These are phyloP conservation scores for Nezara viridula DNA, from an alignment of 2,888 invertebrate genomes.

Conservation along the genomic window DNA sequence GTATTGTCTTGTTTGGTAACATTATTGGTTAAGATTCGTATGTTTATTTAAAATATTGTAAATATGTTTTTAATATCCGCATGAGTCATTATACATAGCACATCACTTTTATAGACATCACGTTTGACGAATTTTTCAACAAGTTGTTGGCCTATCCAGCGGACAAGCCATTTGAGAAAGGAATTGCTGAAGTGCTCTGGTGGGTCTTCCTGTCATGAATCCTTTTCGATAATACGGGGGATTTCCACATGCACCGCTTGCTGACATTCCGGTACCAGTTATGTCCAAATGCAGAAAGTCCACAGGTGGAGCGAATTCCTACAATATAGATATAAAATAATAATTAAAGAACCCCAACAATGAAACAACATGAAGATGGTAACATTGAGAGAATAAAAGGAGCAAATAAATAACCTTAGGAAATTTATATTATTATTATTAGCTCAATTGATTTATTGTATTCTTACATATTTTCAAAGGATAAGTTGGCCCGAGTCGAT, in stretches of 20 bases:
- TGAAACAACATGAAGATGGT: no score
- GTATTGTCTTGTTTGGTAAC: no score
- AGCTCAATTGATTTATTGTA: no score
- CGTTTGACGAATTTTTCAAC: neutral
- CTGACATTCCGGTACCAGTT: constrained; percentile 62
- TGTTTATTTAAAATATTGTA: neutral
- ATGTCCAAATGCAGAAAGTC: constrained; percentile 63
- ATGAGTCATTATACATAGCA: neutral
- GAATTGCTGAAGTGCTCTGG: constrained; percentile 75
- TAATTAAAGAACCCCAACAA: neutral
- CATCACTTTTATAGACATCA: constrained; percentile 3
- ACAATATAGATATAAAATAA: neutral
- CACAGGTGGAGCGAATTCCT: constrained; percentile 63
- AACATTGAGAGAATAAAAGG: no score
- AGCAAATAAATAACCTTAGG: no score
- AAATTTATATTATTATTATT: no score
- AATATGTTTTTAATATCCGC: neutral
- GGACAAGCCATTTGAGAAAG: constrained; percentile 67
- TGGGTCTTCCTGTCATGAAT: constrained; percentile 76
- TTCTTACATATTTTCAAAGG: no score
- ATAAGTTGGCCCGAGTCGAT: no score
- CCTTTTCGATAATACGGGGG: constrained; percentile 75
- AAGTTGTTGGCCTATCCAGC: constrained; percentile 57
- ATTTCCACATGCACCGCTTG: neutral
- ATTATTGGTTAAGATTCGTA: no score